These are phyloP conservation scores for Tribolium castaneum DNA, from an alignment of 1,140 invertebrate genomes.

Conservation along the genomic window DNA sequence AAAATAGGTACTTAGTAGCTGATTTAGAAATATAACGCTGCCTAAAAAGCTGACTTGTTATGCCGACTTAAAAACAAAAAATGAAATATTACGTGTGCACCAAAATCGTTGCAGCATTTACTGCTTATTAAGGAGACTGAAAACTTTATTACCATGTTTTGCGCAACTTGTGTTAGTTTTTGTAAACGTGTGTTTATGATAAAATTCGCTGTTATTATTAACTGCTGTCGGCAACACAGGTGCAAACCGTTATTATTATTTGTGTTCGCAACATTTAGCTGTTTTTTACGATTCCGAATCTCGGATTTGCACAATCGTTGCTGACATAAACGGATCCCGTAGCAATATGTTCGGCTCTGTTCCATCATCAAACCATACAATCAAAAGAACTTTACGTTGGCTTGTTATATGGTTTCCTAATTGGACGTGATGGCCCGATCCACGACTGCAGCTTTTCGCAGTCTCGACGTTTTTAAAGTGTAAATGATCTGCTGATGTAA, in stretches of 20 bases:
- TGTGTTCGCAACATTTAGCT: conserved; percentile 2
- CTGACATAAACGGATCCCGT: background rate
- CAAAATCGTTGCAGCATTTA: no score
- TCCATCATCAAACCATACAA: conserved; percentile 18
- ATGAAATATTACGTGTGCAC: no score
- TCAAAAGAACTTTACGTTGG: conserved; percentile 3
- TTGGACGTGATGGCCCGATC: conserved; percentile 3
- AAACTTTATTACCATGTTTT: background rate
- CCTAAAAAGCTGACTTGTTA: no score
- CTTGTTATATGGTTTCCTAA: conserved; percentile 13
- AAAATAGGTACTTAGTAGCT: no score
- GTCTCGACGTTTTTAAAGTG: conserved; percentile 1
- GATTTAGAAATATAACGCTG: no score
- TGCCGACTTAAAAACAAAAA: no score
- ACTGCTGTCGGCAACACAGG: background rate
- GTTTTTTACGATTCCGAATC: background rate
- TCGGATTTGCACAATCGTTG: conserved; percentile 10
- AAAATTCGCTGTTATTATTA: background rate
- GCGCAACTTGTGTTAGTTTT: background rate
- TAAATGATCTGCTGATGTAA: background rate
- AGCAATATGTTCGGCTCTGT: background rate
- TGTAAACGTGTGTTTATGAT: background rate
- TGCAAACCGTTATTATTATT: conserved; percentile 17
- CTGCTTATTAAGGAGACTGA: background rate
- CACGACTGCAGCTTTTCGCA: conserved; percentile 4